Conservation (phyloP, 2,888 invertebrate genomes). For the Apotomis turbidana region DNA sequence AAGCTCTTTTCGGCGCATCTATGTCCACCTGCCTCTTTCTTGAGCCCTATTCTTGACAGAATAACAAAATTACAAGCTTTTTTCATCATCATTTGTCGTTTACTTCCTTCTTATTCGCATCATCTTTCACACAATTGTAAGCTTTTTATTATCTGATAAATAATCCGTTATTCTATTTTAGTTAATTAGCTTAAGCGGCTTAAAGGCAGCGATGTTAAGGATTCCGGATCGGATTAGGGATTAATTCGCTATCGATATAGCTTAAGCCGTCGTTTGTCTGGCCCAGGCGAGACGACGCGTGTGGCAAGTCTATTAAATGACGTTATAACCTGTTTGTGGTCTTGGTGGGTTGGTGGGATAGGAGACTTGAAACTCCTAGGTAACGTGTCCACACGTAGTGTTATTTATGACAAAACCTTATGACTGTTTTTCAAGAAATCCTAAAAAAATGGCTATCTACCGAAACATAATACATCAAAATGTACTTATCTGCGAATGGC, state of each 20-base stretch:
- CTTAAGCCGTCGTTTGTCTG: conserved; percentile 19
- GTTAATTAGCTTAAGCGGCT: not conserved
- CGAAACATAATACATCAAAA: no score
- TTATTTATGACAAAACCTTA: no score
- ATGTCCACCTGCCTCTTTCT: no score
- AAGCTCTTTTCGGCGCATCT: no score
- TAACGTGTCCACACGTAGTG: no score
- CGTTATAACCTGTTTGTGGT: not conserved
- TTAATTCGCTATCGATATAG: conserved; percentile 33
- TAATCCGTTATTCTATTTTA: not conserved
- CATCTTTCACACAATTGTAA: no score
- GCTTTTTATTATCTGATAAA: not conserved
- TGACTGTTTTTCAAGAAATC: no score
- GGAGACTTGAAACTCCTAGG: not conserved
- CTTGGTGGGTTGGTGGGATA: not conserved
- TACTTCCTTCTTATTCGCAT: no score
- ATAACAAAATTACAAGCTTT: not conserved
- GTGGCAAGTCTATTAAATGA: not conserved
- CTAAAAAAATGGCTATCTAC: no score
- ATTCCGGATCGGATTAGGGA: conserved; percentile 32
- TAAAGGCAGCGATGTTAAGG: conserved; percentile 6
- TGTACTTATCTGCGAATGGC: no score
- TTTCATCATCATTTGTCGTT: not conserved
- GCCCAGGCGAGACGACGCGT: no score
- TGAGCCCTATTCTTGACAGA: no score